These are phyloP conservation scores for Rhinichthys klamathensis DNA, from an alignment of 2,113 vertebrate genomes.

Conservation along the genomic window DNA sequence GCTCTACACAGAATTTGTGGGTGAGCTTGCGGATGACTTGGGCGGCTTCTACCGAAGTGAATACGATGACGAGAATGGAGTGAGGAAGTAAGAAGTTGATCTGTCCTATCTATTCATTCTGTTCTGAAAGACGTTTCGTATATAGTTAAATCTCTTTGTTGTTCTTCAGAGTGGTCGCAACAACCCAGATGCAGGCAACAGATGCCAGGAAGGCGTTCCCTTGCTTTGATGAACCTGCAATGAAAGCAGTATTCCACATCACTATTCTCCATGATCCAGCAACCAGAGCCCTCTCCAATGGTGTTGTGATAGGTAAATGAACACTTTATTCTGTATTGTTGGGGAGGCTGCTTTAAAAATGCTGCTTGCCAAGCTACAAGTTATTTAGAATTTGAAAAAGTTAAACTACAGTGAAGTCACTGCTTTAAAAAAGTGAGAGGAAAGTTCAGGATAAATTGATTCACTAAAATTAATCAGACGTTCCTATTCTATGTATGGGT, in stretches of 20 bases:
- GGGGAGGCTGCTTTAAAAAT: not conserved
- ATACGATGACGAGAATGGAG: slow-evolving; percentile 68
- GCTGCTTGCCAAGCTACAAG: not conserved
- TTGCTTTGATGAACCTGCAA: slow-evolving; percentile 79
- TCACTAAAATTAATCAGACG: not conserved
- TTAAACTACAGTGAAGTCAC: not conserved
- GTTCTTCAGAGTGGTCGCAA: slow-evolving; percentile 72
- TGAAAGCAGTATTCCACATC: slow-evolving; percentile 78
- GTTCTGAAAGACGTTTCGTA: not conserved
- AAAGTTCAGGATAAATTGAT: not conserved
- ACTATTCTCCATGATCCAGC: slow-evolving; percentile 68
- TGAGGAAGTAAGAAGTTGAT: slow-evolving; percentile 76
- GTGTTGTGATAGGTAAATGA: slow-evolving; percentile 51
- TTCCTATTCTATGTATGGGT: not conserved
- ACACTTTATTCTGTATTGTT: not conserved
- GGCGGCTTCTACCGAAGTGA: slow-evolving; percentile 93
- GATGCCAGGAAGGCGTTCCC: slow-evolving; percentile 78
- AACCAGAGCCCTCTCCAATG: slow-evolving; percentile 75
- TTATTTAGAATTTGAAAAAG: not conserved
- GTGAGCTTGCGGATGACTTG: slow-evolving; percentile 88
- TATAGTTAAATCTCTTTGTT: not conserved
- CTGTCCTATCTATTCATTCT: not conserved
- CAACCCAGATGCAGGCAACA: slow-evolving; percentile 80
- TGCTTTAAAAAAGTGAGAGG: not conserved
- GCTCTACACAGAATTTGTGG: slow-evolving; percentile 76